Base-by-base conservation (phyloP, 1,140 invertebrate species). In the Caenorhabditis tropicalis region DNA sequence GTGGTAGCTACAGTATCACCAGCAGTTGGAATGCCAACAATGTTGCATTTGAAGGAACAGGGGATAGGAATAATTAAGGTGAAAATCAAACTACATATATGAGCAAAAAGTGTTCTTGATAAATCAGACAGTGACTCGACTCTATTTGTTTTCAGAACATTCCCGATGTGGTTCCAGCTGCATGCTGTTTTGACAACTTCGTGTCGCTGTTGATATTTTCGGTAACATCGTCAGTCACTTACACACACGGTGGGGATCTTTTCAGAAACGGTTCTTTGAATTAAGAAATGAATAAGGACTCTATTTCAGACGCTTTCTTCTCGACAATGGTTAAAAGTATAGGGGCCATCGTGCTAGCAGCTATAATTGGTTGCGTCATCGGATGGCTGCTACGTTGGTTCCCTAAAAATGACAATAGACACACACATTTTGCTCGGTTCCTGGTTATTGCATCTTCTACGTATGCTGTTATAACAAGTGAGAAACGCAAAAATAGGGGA, bases 21-120 rank as follows among this genome's bases (percentile, higher is more conserved):
- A 0, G 96, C 96, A 15, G 96, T 98, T 5, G 95, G 98, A 3
- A 96, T 98, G n/a, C 96, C 96, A 0, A 95, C 95, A 86, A 93
- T 98, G 51, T 94, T 98, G 88, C 93, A 94, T 56, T 92, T 98
- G 12, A 93, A 95, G 15, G 93, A 94, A 82, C 94, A 95, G 89
- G 95, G 96, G 7, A 96, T 96, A 89, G 96, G 96, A 0, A 94
- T 96, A 3, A 74, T n/a, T 12, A 74, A 74, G 9, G 65, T 74
- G 65, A 74, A 36, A 5, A 74, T 4, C 9, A 33, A 65, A 33
- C 58, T 33, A 65, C 12, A 36, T 29, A 56, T 27, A 1, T 1
- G n/a, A n/a, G n/a, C n/a, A n/a, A n/a, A n/a, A n/a, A n/a, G n/a
- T 51, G 0, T 27, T 2, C 10, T 56, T 2, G 7, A 27, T n/a